Evolutionary conservation across 2,888 invertebrate species (phyloP).

Genomic region (Cyaniris semiargus): DNA sequence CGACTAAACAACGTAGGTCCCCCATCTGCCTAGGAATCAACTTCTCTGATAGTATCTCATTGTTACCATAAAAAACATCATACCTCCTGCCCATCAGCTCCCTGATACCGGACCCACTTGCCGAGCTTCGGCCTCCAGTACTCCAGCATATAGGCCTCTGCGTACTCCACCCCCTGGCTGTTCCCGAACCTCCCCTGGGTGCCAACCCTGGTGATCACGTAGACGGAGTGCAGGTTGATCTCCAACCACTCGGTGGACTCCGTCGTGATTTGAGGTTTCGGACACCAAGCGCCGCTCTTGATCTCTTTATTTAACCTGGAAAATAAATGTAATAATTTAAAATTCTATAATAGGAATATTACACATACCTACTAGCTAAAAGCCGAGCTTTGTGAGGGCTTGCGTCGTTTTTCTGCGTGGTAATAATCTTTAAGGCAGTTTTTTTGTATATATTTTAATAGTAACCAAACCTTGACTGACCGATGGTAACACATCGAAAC

Average conservation of each 20-base stretch:
- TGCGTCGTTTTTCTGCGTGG: too few species aligned
- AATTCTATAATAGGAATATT: too few species aligned
- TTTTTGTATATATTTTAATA: too few species aligned
- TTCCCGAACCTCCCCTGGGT: conserved; percentile 96
- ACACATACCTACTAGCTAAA: too few species aligned
- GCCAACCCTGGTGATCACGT: conserved; percentile 89
- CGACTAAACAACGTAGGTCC: too few species aligned
- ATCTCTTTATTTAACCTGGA: conserved; percentile 89
- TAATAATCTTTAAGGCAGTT: too few species aligned
- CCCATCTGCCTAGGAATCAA: too few species aligned
- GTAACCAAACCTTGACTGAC: too few species aligned
- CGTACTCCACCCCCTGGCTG: conserved; percentile 93
- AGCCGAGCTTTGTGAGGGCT: too few species aligned
- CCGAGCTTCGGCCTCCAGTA: conserved; percentile 90
- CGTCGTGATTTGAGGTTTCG: conserved; percentile 88
- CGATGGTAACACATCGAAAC: too few species aligned
- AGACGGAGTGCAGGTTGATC: conserved; percentile 88
- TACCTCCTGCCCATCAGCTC: conserved; percentile 89
- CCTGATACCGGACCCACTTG: conserved; percentile 91
- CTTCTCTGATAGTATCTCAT: too few species aligned
- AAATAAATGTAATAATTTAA: neutral
- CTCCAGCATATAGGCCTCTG: conserved; percentile 90
- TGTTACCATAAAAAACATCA: neutral
- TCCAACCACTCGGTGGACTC: conserved; percentile 89
- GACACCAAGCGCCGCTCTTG: conserved; percentile 96